Base-by-base conservation (phyloP, 2,797 vertebrate genomes). In the Avahi laniger region DNA sequence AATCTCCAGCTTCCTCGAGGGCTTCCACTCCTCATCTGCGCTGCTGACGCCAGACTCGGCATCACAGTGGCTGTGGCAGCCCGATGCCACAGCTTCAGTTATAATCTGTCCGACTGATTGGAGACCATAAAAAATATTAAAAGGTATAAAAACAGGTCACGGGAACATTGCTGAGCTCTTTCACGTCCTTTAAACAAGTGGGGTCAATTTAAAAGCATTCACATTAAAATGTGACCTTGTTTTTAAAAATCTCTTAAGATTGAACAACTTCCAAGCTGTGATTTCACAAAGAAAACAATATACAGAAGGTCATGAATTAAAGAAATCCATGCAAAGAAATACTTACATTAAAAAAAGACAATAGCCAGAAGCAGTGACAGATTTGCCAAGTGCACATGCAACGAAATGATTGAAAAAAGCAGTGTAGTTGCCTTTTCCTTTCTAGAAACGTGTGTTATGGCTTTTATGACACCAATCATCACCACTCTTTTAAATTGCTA, bases 21-120 rank as follows among this genome's bases (percentile, higher is more conserved):
- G 97, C 52, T 98, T 98, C 48, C 99, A 98, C 35, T 98, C 98
- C 24, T 99, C 99, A 10, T 98, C 98, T 3, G 98, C 97, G 46
- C 96, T 98, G 76, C 97, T 98, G 98, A 98, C 98, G 54, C 98
- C 99, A 89, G 98, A 92, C 89, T 99, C 98, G 4, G 98, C 98
- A 69, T 99, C 98, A 73, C 98, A 98, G 96, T 97, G 98, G 97
- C 97, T 96, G 30, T 91, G 97, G 17, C 95, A 82, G 95, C 97
- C 97, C 5, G 98, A 98, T 93, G 98, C 97, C 88, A 98, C 97
- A 63, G 98, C 98, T 57, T 98, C 99, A 20, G 98, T 98, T 89
- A 98, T 98, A 98, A 99, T 99, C 97, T 99, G 98, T 98, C 99
- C 99, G 88, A 99, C 99, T 98, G 98, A 99, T 98, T 99, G 99